These are phyloP conservation scores for Sylvia borin DNA, from an alignment of 2,797 vertebrate genomes.

Conservation along the genomic window DNA sequence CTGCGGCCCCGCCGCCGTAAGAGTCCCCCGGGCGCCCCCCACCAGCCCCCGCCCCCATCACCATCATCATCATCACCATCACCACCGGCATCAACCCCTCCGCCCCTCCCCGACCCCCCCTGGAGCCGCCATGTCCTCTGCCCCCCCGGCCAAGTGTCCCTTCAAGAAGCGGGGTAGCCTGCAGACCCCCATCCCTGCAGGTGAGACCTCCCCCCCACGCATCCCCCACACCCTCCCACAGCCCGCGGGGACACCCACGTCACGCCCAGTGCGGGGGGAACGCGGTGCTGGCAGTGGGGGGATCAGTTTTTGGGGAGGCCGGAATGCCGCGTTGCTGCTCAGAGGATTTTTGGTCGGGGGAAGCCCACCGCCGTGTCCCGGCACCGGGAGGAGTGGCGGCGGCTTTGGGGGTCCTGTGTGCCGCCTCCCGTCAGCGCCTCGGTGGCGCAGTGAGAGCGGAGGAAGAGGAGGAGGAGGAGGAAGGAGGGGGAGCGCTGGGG, in stretches of 20 bases:
- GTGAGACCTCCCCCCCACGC: constrained; percentile 73
- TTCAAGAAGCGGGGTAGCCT: constrained; percentile 90
- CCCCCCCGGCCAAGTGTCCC: constrained; percentile 75
- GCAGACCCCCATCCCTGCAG: constrained; percentile 84
- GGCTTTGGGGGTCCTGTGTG: not conserved
- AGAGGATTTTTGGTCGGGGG: not conserved
- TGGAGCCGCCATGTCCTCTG: constrained; percentile 58
- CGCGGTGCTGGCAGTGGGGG: not conserved
- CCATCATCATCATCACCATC: not conserved
- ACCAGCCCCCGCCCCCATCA: not conserved
- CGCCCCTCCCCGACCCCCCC: not conserved
- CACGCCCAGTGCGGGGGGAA: not conserved
- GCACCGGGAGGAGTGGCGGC: not conserved
- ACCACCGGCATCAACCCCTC: not conserved
- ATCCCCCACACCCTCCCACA: not conserved
- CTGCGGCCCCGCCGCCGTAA: not conserved
- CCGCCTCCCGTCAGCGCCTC: not conserved
- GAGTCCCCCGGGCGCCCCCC: not conserved
- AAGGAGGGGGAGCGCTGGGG: not conserved
- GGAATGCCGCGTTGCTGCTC: not conserved
- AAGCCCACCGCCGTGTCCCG: not conserved
- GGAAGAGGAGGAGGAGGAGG: not conserved
- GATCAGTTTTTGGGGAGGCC: not conserved
- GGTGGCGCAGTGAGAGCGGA: not conserved
- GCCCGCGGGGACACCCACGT: not conserved